Percentiles rank a stretch among this genome's conserved stretches.
These are phyloP conservation scores for Rousettus leschenaultii DNA, from an alignment of 2,113 vertebrate genomes.

Conservation along the genomic window DNA sequence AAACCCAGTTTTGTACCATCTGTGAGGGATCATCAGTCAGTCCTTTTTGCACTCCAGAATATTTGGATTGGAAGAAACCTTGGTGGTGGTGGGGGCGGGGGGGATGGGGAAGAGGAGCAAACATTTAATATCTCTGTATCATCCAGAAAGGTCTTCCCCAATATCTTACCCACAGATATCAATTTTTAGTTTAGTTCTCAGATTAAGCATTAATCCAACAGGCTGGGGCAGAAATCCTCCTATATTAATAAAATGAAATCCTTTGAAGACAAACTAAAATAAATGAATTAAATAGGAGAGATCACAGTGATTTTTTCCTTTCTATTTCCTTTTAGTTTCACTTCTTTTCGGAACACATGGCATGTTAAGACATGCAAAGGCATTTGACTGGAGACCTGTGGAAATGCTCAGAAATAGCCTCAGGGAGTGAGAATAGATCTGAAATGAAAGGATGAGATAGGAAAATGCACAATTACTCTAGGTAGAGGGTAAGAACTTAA, in stretches of 20 bases:
- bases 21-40: background rate
- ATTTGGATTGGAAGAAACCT: background rate
- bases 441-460: background rate
- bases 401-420: background rate
- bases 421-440: background rate
- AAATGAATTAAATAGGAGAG: background rate
- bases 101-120: background rate
- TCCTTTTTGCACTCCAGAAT: background rate
- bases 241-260: background rate
- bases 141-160: background rate
- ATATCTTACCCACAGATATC: background rate
- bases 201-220: background rate
- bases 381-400: background rate
- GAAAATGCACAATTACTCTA: background rate
- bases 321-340: background rate
- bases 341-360: background rate
- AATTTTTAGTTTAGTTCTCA: background rate
- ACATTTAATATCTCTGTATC: background rate
- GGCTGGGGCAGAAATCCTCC: background rate
- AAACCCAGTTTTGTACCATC: background rate
- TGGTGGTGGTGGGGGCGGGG: too few species aligned
- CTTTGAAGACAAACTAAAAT: background rate
- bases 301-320: background rate
- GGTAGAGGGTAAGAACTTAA: background rate
- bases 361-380: background rate